A percentile compares a stretch with the other conserved stretches of the same genome.
Evolutionary conservation across 2,888 invertebrate genomes (phyloP).

Genomic region (Hypercompe scribonia): DNA sequence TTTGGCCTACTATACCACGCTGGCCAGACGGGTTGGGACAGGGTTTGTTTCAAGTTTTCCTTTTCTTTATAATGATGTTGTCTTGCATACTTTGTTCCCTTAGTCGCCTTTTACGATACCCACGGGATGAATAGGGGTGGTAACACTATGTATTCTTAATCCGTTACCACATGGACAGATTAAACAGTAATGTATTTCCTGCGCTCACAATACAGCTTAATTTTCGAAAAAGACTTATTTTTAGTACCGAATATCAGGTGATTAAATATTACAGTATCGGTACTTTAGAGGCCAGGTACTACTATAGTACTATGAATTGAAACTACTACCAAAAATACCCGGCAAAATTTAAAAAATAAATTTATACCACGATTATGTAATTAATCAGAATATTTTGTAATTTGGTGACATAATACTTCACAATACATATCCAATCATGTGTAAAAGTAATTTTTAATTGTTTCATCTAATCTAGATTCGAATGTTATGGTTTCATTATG

Average conservation of each 20-base stretch:
- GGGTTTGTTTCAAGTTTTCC: no score
- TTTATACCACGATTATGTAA: background rate
- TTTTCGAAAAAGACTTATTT: background rate
- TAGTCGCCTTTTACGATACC: no score
- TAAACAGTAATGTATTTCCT: no score
- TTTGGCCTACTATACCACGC: no score
- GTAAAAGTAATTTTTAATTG: conserved; percentile 27
- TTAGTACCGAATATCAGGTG: background rate
- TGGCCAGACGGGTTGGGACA: no score
- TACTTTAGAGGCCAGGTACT: background rate
- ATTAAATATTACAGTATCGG: background rate
- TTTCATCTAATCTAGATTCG: conserved; percentile 17
- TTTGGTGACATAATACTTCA: background rate
- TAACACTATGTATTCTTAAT: no score
- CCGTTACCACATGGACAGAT: no score
- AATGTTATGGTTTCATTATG: conserved; percentile 27
- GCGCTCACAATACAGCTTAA: background rate
- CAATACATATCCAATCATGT: conserved; percentile 29
- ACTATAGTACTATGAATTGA: background rate
- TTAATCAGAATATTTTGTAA: background rate
- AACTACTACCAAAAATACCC: background rate
- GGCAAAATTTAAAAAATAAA: background rate
- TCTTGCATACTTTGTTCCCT: no score
- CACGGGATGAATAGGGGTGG: no score
- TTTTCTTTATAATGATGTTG: no score